Percentiles rank a stretch among this genome's conserved stretches.
Evolutionary conservation across 1,140 invertebrate genomes (phyloP).

Genomic region (Steinernema feltiae): DNA sequence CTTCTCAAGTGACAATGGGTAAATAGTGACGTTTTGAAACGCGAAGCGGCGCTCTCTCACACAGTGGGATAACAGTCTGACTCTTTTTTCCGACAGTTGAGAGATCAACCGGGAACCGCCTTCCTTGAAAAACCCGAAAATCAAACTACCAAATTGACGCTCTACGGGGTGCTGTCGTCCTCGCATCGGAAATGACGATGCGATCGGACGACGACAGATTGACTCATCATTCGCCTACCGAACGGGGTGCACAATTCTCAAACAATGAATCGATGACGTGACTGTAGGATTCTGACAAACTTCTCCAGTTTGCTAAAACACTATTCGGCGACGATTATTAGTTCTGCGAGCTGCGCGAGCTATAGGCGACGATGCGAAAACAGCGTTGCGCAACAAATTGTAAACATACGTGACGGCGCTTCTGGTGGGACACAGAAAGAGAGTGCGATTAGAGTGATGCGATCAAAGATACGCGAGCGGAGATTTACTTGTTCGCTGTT

Average conservation of each 20-base stretch:
- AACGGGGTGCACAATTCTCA: neutral
- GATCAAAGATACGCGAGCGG: neutral
- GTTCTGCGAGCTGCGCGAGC: too few species aligned
- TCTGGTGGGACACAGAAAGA: neutral
- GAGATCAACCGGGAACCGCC: too few species aligned
- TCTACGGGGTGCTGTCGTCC: neutral
- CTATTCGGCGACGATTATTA: too few species aligned
- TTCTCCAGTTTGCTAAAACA: too few species aligned
- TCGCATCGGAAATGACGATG: neutral
- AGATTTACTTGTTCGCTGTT: neutral
- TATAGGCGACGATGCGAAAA: neutral
- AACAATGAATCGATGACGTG: neutral
- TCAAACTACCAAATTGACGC: neutral
- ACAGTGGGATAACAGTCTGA: too few species aligned
- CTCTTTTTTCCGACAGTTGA: too few species aligned
- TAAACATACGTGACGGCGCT: neutral
- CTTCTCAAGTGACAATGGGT: neutral
- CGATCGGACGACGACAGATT: too few species aligned
- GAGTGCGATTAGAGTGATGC: neutral
- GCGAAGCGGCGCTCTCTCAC: too few species aligned
- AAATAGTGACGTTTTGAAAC: neutral
- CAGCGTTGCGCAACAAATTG: neutral
- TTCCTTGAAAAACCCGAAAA: neutral
- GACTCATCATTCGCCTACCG: neutral
- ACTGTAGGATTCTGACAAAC: too few species aligned